Evolutionary conservation across 2,888 invertebrate genomes (phyloP).

Genomic region (Cephus pulcher): DNA sequence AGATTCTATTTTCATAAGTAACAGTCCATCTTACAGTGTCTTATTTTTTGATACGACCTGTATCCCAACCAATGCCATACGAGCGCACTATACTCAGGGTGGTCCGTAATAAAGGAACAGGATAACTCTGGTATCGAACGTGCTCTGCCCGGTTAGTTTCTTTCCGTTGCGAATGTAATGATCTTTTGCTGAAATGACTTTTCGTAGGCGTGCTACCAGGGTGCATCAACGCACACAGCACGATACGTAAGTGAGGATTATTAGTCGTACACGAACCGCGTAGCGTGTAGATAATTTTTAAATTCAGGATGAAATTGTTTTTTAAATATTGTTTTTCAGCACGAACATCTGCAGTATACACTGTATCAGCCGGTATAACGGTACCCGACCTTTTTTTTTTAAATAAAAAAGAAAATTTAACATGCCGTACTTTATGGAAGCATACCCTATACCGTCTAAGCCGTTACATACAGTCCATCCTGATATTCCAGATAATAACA

Average conservation of each 20-base stretch:
- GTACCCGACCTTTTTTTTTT: neutral
- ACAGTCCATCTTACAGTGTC: neutral
- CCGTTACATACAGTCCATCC: neutral
- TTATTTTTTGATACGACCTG: neutral
- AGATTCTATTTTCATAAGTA: neutral
- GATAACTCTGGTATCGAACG: slow-evolving; percentile 1
- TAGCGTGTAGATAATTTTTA: neutral
- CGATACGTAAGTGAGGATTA: neutral
- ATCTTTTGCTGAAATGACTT: neutral
- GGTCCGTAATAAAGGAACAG: slow-evolving; percentile 1
- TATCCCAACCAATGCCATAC: neutral
- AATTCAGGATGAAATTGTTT: neutral
- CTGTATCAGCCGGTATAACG: neutral
- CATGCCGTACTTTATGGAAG: neutral
- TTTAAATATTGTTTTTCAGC: neutral
- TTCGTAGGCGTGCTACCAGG: neutral
- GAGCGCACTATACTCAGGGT: neutral
- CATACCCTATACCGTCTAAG: neutral
- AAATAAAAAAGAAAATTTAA: neutral
- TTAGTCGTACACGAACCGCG: neutral
- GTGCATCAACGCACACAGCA: neutral
- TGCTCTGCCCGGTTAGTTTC: neutral
- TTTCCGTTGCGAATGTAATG: slow-evolving; percentile 4
- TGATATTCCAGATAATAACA: slow-evolving; percentile 23
- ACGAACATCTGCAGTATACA: neutral